A percentile compares a stretch with the other conserved stretches of the same genome.
These are phyloP conservation scores for Tetrapedia diversipes DNA, from an alignment of 2,888 invertebrate species.

Conservation along the genomic window DNA sequence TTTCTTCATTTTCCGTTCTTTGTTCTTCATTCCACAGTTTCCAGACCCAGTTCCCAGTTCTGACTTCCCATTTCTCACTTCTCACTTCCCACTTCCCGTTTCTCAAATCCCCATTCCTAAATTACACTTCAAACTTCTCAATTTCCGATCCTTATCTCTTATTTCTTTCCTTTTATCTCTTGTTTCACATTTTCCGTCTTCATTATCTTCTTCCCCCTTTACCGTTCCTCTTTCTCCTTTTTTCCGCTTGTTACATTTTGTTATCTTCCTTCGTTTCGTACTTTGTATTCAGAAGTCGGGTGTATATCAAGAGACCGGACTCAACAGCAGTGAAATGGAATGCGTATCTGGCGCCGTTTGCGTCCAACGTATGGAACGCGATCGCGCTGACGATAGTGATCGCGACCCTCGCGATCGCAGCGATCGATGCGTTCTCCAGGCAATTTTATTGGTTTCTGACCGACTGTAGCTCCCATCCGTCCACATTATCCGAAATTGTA, in stretches of 20 bases:
- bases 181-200: too few relatives aligned
- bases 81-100: too few relatives aligned
- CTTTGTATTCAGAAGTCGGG: slow-evolving; percentile 70
- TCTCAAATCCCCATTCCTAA: too few relatives aligned
- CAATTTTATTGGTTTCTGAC: background rate
- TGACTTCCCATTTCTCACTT: too few relatives aligned
- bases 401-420: slow-evolving; percentile 67
- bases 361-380: slow-evolving; percentile 75
- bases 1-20: background rate
- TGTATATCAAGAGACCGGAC: slow-evolving; percentile 77
- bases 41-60: too few relatives aligned
- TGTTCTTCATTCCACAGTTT: too few relatives aligned
- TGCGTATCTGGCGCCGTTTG: slow-evolving; percentile 77
- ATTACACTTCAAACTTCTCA: too few relatives aligned
- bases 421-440: slow-evolving; percentile 58
- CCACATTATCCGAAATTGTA: slow-evolving; percentile 68
- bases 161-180: too few relatives aligned
- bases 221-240: too few relatives aligned
- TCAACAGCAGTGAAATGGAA: slow-evolving; percentile 77
- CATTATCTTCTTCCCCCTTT: rapidly evolving
- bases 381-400: slow-evolving; percentile 71
- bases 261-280: background rate
- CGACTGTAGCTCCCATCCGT: slow-evolving; percentile 5
- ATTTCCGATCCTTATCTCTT: too few relatives aligned
- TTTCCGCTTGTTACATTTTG: too few relatives aligned